phyloP scores from a whole-genome alignment of 2,797 vertebrate species.

The Crypturellus tataupa region DNA sequence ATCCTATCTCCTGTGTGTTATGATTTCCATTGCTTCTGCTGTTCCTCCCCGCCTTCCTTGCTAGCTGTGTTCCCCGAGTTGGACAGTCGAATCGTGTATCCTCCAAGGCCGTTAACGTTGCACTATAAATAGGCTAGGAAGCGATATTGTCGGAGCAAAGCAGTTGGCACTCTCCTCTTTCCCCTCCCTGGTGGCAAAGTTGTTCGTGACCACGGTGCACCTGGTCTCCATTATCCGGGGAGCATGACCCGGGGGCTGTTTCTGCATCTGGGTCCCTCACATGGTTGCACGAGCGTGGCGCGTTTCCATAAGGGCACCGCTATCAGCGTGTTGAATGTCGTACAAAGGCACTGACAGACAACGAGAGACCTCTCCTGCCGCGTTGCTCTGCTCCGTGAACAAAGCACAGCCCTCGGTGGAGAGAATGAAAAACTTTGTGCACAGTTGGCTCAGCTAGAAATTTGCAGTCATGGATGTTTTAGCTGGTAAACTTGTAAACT shows the following conservation, averaged over 20 bases:
- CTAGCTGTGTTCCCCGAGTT: neutral
- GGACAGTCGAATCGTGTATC: neutral
- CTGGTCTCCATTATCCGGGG: neutral
- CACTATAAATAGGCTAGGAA: conserved; percentile 28
- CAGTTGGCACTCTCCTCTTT: neutral
- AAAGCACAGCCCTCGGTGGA: neutral
- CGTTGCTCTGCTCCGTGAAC: neutral
- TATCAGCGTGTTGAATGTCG: neutral
- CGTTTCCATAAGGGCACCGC: neutral
- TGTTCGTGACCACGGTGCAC: neutral
- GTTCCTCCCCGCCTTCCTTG: neutral
- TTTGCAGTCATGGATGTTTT: neutral
- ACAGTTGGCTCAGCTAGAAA: neutral
- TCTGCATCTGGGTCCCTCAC: neutral
- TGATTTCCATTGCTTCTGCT: neutral
- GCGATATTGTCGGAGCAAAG: conserved; percentile 10
- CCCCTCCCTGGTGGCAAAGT: neutral
- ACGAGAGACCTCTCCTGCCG: fast-evolving
- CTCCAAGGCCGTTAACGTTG: neutral
- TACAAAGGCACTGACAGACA: neutral
- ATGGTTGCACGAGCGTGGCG: neutral
- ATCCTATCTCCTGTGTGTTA: neutral
- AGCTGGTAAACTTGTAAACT: conserved; percentile 20
- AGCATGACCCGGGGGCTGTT: neutral
- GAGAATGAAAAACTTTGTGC: neutral